Evolutionary conservation across 2,113 vertebrate genomes (phyloP), one percentile per base, ranked within the genome.

Genomic region (Hymenochirus boettgeri): DNA sequence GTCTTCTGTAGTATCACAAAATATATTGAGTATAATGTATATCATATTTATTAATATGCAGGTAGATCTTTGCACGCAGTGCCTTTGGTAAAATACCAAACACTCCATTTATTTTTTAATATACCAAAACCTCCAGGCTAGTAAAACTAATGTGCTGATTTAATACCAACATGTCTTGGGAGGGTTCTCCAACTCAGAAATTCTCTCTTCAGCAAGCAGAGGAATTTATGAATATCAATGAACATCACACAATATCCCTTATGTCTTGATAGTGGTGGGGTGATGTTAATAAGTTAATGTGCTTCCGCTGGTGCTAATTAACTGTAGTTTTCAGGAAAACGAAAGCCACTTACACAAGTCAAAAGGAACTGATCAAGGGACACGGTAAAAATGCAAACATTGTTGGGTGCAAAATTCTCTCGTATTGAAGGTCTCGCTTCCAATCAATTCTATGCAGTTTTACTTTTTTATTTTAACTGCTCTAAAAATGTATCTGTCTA

Each of bases 181-280:
- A 74, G 57, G 74, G 26, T 56, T 53, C 37, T 59, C 1, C 0
- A 69, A 76, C 65, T 58, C 62, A n/a, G 65, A 61, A 66, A 50
- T 72, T 75, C 79, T 77, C 73, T 10, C 72, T 81, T 71, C 79
- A 80, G 76, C 72, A 63, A 73, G 77, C 70, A 46, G 21, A 72
- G 69, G 76, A 77, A 80, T 76, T 73, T 39, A 80, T 82, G 75
- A 78, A 83, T 83, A 75, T 66, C 69, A 79, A 86, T 71, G 47
- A 78, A 55, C 39, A 52, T 11, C 45, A 45, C 57, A 57, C 35
- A 65, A 54, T 24, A 33, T 18, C 63, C 18, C n/a, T 62, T 60
- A 22, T 54, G 67, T 56, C 69, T 70, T 57, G 72, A 48, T 61
- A 72, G 69, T 70, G 73, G 22, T 48, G 64, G 70, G 62, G 72